Evolutionary conservation across 2,797 vertebrate species (phyloP).

Genomic region (Myoxocephalus aenaeus): DNA sequence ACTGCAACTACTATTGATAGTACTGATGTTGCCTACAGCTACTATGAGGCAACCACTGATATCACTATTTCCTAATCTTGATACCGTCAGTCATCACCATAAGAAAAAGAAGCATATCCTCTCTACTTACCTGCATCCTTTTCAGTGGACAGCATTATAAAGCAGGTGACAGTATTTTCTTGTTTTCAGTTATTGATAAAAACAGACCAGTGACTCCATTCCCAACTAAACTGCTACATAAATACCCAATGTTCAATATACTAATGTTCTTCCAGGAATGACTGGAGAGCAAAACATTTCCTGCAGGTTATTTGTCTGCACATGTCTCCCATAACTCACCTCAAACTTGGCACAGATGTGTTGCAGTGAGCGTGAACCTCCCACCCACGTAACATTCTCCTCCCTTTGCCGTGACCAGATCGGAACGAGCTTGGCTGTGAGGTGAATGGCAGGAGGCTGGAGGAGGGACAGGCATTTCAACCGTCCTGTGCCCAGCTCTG

Average conservation of each 20-base stretch:
- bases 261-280: too few species aligned
- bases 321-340: background rate
- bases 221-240: too few species aligned
- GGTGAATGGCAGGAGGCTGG: conserved; percentile 80
- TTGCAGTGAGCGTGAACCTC: background rate
- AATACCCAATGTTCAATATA: too few species aligned
- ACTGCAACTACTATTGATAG: background rate
- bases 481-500: conserved; percentile 87
- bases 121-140: background rate
- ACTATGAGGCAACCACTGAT: background rate
- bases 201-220: background rate
- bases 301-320: conserved; percentile 5
- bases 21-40: background rate
- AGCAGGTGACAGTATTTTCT: background rate
- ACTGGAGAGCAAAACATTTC: background rate
- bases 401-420: conserved; percentile 64
- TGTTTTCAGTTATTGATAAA: background rate
- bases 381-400: background rate
- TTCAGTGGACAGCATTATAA: background rate
- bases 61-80: background rate
- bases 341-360: background rate
- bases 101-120: background rate
- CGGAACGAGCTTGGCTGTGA: conserved; percentile 82
- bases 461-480: conserved; percentile 87
- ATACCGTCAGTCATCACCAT: background rate